Base-by-base conservation (phyloP, 1,140 invertebrate genomes). In the Hestina assimilis region DNA sequence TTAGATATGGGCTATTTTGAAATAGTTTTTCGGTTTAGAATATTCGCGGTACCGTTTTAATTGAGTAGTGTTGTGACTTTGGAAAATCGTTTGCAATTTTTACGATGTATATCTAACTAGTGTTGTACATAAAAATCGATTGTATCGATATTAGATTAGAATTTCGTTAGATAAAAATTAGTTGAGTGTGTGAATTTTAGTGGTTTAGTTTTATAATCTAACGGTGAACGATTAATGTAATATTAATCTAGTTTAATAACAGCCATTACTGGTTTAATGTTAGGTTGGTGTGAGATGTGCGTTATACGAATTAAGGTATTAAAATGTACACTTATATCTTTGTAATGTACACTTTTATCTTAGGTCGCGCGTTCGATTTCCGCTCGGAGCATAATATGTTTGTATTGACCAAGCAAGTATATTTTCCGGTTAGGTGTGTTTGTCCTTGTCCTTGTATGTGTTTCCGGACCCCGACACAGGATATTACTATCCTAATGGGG, bases 211-310 rank as follows among this genome's bases (percentile, higher is more conserved):
- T 28, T 14, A 12, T 40, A 33, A 31, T 28, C 8, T 38, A 40
- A 38, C 21, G 35, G 48, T 11, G 28, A 11, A 28, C 38, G 23
- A 24, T 21, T 52, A 51, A 51, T 41, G 23, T 28, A 41, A 28
- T 17, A 23, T 51, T 51, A 47, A 47, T 47, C 28, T 69, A 51
- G 48, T 47, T 46, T 75, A 79, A 79, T 75, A 62, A 79, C 61
- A 73, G 68, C 65, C 57, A 72, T 79, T 70, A 70, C 53, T 24
- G 23, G 46, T 59, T 54, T 69, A 69, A 63, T 71, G 59, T 60
- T 55, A 47, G 63, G 63, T 61, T 38, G 19, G 33, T 38, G 33
- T 19, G 33, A 9, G 33, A 38, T 4, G 14, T 7, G 33, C 8
- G 15, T 38, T 38, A 38, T 38, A 19, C 19, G n/a, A n/a, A 17